Evolutionary conservation across 1,140 invertebrate species (phyloP).

Genomic region (Drosophila novamexicana): DNA sequence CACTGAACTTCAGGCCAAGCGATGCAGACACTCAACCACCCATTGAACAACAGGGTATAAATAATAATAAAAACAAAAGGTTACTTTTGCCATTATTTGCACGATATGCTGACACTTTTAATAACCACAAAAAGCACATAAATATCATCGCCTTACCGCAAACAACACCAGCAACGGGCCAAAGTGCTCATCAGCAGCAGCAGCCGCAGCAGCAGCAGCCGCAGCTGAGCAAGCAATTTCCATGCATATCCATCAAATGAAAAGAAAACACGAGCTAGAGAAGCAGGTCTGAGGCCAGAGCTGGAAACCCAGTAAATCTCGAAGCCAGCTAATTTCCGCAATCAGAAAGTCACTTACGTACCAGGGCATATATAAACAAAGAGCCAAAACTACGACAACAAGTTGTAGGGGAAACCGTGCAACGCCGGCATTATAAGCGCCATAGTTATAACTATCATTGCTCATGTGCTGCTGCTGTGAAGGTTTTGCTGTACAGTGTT

Average conservation of each 20-base stretch:
- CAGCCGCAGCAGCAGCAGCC: neutral
- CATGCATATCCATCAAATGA: slow-evolving; percentile 78
- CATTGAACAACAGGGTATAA: too few species aligned
- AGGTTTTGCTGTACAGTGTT: slow-evolving; percentile 8
- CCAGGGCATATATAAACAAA: slow-evolving; percentile 76
- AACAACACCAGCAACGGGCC: slow-evolving; percentile 36
- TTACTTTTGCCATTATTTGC: slow-evolving; percentile 67
- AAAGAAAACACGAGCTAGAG: slow-evolving; percentile 53
- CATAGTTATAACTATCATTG: slow-evolving; percentile 66
- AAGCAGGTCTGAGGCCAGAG: slow-evolving; percentile 3
- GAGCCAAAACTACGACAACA: slow-evolving; percentile 28
- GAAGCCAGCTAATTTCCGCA: slow-evolving; percentile 75
- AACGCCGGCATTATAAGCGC: slow-evolving; percentile 30
- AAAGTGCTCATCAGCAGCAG: neutral
- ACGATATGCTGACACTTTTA: slow-evolving; percentile 73
- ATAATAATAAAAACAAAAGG: neutral
- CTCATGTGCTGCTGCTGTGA: slow-evolving; percentile 46
- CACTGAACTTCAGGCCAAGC: too few species aligned
- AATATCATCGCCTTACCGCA: slow-evolving; percentile 66
- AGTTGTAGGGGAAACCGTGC: slow-evolving; percentile 27
- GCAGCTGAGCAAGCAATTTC: slow-evolving; percentile 59
- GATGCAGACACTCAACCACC: too few species aligned
- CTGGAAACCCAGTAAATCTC: slow-evolving; percentile 46
- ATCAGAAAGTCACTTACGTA: slow-evolving; percentile 77
- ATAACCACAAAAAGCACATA: slow-evolving; percentile 73